Evolutionary conservation across 2,113 vertebrate genomes (phyloP).

Genomic region (Sclerurus mexicanus): DNA sequence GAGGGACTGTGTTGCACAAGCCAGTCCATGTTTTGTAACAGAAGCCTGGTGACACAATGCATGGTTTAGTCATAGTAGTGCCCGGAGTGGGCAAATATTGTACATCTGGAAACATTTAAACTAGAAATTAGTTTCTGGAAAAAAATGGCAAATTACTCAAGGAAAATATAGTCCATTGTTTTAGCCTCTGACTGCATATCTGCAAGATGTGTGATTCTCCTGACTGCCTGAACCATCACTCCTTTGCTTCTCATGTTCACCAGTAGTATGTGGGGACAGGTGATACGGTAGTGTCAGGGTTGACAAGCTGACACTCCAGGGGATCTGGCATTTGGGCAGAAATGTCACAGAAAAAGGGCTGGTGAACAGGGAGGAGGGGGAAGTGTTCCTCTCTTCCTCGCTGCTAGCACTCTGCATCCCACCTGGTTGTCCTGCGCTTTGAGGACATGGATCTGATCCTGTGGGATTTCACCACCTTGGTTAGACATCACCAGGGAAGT

Average conservation of each 20-base stretch:
- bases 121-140: slow-evolving; percentile 31
- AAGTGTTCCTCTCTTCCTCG: background rate
- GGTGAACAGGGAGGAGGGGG: background rate
- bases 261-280: background rate
- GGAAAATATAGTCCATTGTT: background rate
- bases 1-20: slow-evolving; percentile 37
- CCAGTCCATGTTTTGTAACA: slow-evolving; percentile 13
- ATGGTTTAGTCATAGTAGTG: slow-evolving; percentile 20
- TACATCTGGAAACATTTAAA: slow-evolving; percentile 32
- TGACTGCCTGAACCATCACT: background rate
- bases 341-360: background rate
- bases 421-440: background rate
- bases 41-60: slow-evolving; percentile 37
- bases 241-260: background rate
- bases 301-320: background rate
- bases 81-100: background rate
- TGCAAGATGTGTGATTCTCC: background rate
- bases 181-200: background rate
- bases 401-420: background rate
- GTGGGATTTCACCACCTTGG: background rate
- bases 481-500: background rate
- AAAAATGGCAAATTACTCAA: background rate
- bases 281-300: background rate
- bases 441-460: background rate
- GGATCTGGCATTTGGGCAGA: background rate